Conservation (phyloP, 1,140 invertebrate species). For the Littorina saxatilis region DNA sequence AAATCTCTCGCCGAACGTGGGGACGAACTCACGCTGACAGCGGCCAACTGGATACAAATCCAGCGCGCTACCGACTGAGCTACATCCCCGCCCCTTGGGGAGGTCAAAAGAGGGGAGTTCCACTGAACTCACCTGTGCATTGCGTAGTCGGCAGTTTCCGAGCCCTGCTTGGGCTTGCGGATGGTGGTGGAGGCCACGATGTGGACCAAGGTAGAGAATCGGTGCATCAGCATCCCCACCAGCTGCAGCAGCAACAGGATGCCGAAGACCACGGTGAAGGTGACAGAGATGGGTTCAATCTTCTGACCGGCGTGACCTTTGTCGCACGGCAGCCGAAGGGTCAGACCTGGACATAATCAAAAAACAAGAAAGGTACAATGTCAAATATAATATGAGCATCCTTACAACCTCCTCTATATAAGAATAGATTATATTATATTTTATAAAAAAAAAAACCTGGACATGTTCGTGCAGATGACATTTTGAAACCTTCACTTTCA, state of each 20-base stretch:
- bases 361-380: not conserved
- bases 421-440: too few species aligned
- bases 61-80: too few species aligned
- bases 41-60: too few species aligned
- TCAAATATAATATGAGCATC: too few species aligned
- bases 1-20: too few species aligned
- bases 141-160: not conserved
- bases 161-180: not conserved
- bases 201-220: constrained; percentile 74
- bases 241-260: constrained; percentile 76
- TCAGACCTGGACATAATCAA: not conserved
- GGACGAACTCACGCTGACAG: too few species aligned
- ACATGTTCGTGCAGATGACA: too few species aligned
- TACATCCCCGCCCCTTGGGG: too few species aligned
- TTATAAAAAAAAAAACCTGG: too few species aligned
- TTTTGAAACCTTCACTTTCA: too few species aligned
- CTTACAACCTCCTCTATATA: too few species aligned
- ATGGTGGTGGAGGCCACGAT: constrained; percentile 68
- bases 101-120: too few species aligned
- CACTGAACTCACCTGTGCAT: not conserved
- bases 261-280: constrained; percentile 76
- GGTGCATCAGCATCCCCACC: constrained; percentile 77
- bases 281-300: constrained; percentile 68
- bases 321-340: constrained; percentile 35
- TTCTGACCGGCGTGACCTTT: constrained; percentile 10